Conservation (phyloP, 2,888 invertebrate species). For the Scrobipalpa costella region DNA sequence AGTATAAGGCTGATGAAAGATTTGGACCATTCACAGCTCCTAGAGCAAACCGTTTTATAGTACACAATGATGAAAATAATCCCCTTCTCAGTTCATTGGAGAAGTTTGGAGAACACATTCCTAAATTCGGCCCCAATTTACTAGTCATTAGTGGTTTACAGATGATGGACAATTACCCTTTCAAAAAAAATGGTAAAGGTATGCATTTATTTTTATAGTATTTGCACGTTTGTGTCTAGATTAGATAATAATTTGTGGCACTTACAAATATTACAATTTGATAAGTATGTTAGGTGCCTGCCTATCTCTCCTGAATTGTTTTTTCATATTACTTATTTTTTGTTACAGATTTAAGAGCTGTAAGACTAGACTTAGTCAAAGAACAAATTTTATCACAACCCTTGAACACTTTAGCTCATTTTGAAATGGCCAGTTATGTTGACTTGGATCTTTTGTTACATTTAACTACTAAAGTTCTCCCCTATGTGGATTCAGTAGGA, state of each 20-base stretch:
- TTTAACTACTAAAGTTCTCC: constrained; percentile 84
- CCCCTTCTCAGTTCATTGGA: constrained; percentile 87
- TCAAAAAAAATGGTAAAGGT: constrained; percentile 77
- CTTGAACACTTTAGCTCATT: constrained; percentile 84
- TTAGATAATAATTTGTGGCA: too few species aligned
- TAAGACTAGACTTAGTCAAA: constrained; percentile 83
- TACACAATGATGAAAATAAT: constrained; percentile 91
- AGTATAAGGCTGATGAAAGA: constrained; percentile 88
- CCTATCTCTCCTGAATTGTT: not conserved
- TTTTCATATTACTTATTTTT: not conserved
- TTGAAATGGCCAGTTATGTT: constrained; percentile 93
- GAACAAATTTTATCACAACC: constrained; percentile 84
- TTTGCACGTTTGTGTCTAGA: not conserved
- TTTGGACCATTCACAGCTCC: constrained; percentile 88
- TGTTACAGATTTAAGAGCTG: constrained; percentile 82
- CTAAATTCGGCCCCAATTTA: constrained; percentile 84
- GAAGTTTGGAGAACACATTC: constrained; percentile 83
- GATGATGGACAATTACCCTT: constrained; percentile 94
- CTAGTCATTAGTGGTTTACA: constrained; percentile 91
- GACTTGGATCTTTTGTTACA: constrained; percentile 85
- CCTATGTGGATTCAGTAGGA: constrained; percentile 89
- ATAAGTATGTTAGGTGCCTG: too few species aligned
- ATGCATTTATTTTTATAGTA: constrained; percentile 4
- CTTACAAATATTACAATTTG: too few species aligned
- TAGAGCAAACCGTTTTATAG: constrained; percentile 91